Evolutionary conservation across 1,140 invertebrate genomes (phyloP).

Genomic region (Brachionus sp.): DNA sequence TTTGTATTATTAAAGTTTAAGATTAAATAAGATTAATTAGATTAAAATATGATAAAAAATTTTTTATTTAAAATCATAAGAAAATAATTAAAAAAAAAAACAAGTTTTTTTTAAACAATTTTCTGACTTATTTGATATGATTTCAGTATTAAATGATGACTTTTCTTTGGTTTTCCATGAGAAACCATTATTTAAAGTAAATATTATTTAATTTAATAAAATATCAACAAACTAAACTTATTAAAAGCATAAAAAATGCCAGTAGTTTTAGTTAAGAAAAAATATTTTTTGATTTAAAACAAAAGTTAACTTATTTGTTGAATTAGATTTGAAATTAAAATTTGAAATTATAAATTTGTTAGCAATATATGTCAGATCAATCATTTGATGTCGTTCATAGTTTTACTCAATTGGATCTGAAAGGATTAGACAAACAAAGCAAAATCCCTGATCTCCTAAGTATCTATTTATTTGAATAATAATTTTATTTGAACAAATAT

Average conservation of each 20-base stretch:
- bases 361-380: background rate
- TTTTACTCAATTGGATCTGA: background rate
- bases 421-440: background rate
- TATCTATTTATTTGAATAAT: background rate
- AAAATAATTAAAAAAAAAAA: too few species aligned
- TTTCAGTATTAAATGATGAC: too few species aligned
- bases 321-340: background rate
- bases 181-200: too few species aligned
- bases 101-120: too few species aligned
- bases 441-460: background rate
- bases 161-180: too few species aligned
- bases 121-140: too few species aligned
- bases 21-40: too few species aligned
- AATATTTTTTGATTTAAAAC: background rate
- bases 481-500: background rate
- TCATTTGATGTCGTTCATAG: background rate
- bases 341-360: background rate
- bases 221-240: background rate
- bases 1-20: too few species aligned
- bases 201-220: too few species aligned
- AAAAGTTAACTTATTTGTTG: slow-evolving; percentile 19
- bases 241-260: background rate
- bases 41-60: too few species aligned
- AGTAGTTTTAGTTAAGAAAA: background rate
- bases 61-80: too few species aligned